Conservation (phyloP, 2,888 invertebrate species). For the Trissoscelio sp. region DNA sequence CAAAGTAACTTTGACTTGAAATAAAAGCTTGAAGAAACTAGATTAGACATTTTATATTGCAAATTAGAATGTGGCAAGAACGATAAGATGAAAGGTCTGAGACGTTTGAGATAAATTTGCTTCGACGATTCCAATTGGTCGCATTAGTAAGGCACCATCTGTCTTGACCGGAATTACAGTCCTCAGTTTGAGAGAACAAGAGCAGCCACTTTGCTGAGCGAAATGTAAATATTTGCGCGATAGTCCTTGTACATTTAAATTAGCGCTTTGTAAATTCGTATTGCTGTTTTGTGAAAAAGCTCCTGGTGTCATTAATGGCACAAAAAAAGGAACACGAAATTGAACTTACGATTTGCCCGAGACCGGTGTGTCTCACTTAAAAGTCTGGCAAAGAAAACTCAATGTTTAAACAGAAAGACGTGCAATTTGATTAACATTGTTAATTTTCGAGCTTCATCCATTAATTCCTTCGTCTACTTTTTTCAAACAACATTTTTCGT, state of each 20-base stretch:
- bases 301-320: constrained; percentile 23
- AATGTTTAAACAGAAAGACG: not conserved
- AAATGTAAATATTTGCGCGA: constrained; percentile 55
- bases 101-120: constrained; percentile 34
- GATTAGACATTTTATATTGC: too few species aligned
- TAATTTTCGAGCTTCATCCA: constrained; percentile 5
- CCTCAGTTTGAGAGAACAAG: constrained; percentile 16
- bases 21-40: too few species aligned
- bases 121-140: constrained; percentile 8
- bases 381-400: constrained; percentile 8
- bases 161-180: constrained; percentile 41
- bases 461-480: not conserved
- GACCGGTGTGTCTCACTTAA: not conserved
- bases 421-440: constrained; percentile 9
- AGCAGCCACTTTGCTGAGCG: constrained; percentile 27
- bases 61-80: not conserved
- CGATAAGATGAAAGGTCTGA: constrained; percentile 8
- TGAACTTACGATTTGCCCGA: not conserved
- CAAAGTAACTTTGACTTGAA: too few species aligned
- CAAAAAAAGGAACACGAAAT: constrained; percentile 24
- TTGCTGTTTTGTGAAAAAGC: constrained; percentile 27
- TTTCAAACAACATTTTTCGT: not conserved
- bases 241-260: constrained; percentile 54
- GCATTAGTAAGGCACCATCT: constrained; percentile 12
- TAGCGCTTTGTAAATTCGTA: constrained; percentile 48